These are phyloP conservation scores for Tricholaema leucomelas DNA, from an alignment of 2,113 vertebrate genomes.

Conservation along the genomic window DNA sequence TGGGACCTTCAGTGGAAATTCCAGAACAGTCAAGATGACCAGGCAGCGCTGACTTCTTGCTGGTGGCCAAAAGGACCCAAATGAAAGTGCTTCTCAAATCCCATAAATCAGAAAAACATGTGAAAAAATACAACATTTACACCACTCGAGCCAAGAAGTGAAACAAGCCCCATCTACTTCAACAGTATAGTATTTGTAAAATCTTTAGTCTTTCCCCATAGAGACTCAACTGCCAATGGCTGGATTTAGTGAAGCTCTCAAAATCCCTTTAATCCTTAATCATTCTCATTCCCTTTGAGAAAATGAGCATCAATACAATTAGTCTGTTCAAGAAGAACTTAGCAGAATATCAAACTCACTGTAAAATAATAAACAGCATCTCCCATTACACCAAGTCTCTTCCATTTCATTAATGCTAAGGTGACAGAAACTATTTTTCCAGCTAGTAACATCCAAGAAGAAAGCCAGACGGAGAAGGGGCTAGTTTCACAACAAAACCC, in stretches of 20 bases:
- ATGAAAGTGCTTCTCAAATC: neutral
- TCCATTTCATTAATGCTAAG: neutral
- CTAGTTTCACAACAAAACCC: conserved; percentile 32
- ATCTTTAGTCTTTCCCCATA: neutral
- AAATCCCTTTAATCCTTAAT: conserved; percentile 24
- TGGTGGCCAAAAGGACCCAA: neutral
- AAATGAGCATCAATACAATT: conserved; percentile 14
- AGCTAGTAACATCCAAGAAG: neutral
- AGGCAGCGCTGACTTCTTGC: neutral
- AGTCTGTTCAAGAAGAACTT: neutral
- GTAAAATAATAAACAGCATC: neutral
- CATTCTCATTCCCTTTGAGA: neutral
- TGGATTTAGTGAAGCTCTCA: conserved; percentile 3
- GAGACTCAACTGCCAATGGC: neutral
- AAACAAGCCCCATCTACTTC: neutral
- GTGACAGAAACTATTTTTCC: neutral
- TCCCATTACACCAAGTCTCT: neutral
- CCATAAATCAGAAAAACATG: neutral
- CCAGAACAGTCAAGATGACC: neutral
- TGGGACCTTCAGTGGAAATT: neutral
- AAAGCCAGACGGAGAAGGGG: neutral
- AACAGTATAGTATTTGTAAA: neutral
- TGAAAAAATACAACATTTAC: neutral
- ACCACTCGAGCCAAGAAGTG: neutral
- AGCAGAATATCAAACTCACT: neutral